Percentiles rank a stretch among this genome's conserved stretches.
Evolutionary conservation across 2,797 vertebrate genomes (phyloP).

Genomic region (Onychomys leucogaster): DNA sequence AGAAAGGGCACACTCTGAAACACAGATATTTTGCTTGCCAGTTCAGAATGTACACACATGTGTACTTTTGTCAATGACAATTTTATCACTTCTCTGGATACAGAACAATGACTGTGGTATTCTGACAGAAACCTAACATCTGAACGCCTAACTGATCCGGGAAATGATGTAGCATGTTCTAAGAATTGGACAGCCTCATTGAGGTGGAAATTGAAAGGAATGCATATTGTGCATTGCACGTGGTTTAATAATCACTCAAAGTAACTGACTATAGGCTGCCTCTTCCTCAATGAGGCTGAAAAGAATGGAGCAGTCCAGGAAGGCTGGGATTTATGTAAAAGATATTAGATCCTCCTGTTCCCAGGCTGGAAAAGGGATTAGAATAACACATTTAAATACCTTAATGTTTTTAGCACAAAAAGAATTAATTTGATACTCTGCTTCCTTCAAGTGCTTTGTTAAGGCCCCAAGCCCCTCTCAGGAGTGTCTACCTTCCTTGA

Average conservation of each 20-base stretch:
- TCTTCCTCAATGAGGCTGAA: slow-evolving; percentile 40
- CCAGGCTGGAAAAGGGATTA: slow-evolving; percentile 82
- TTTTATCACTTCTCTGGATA: slow-evolving; percentile 38
- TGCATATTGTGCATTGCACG: not conserved
- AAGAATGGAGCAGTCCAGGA: slow-evolving; percentile 73
- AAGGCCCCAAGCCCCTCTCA: slow-evolving; percentile 81
- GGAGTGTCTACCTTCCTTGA: slow-evolving; percentile 79
- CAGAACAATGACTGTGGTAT: not conserved
- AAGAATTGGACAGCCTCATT: not conserved
- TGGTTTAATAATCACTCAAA: not conserved
- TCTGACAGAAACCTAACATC: slow-evolving; percentile 11
- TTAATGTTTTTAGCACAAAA: slow-evolving; percentile 88
- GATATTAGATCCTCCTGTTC: slow-evolving; percentile 82
- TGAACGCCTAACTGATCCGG: slow-evolving; percentile 28
- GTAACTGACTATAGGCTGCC: slow-evolving; percentile 36
- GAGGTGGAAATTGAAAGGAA: not conserved
- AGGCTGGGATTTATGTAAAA: slow-evolving; percentile 79
- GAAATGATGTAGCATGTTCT: not conserved
- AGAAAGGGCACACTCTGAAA: slow-evolving; percentile 64
- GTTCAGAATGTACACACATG: slow-evolving; percentile 53
- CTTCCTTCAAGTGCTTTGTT: slow-evolving; percentile 86
- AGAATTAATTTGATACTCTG: slow-evolving; percentile 85
- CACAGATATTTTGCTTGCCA: not conserved
- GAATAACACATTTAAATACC: slow-evolving; percentile 84
- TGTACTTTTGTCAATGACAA: slow-evolving; percentile 30